A percentile compares a stretch with the other conserved stretches of the same genome.
These are phyloP conservation scores for Anableps anableps DNA, from an alignment of 2,797 vertebrate species.

Conservation along the genomic window DNA sequence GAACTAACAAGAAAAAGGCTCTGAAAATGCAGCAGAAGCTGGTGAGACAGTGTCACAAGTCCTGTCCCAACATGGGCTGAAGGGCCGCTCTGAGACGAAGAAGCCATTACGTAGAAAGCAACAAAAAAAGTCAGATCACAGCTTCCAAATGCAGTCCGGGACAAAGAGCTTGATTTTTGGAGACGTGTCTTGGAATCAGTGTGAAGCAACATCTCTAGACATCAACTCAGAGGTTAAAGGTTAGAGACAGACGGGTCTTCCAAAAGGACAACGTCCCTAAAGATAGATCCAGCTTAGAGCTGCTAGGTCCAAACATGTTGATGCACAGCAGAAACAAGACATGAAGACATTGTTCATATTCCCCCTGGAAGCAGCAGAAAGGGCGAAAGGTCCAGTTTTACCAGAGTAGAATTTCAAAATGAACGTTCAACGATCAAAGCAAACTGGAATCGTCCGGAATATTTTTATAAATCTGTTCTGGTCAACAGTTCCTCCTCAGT, in stretches of 20 bases:
- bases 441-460: neutral
- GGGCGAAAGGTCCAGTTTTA: neutral
- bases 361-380: neutral
- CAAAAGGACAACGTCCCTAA: neutral
- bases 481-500: slow-evolving; percentile 68
- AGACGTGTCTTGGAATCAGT: neutral
- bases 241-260: too few relatives aligned
- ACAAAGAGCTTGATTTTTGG: too few relatives aligned
- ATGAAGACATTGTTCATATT: neutral
- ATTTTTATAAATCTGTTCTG: neutral
- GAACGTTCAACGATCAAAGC: too few relatives aligned
- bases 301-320: neutral
- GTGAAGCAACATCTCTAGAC: neutral
- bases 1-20: too few relatives aligned
- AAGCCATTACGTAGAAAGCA: neutral
- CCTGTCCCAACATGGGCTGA: too few relatives aligned
- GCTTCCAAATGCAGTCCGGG: neutral
- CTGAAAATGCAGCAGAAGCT: too few relatives aligned
- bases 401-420: too few relatives aligned
- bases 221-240: neutral
- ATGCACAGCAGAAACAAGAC: neutral
- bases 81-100: too few relatives aligned
- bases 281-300: neutral
- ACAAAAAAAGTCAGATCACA: neutral
- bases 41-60: too few relatives aligned